These are phyloP conservation scores for Semnornis frantzii DNA, from an alignment of 2,113 vertebrate genomes.

Conservation along the genomic window DNA sequence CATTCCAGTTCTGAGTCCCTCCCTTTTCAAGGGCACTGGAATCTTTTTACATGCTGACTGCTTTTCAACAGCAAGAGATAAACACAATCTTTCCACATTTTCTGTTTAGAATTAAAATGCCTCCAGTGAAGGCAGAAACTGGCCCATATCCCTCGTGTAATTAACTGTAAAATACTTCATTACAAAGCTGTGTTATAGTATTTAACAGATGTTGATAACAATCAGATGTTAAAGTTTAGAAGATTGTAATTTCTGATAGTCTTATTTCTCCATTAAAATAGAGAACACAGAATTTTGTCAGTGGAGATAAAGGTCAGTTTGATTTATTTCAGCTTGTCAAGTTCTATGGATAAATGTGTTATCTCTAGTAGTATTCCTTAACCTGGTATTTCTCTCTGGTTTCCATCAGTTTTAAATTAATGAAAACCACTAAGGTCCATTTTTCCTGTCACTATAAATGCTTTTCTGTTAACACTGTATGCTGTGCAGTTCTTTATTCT, in stretches of 20 bases:
- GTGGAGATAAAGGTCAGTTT: neutral
- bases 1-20: neutral
- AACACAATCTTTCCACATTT: neutral
- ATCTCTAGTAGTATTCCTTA: neutral
- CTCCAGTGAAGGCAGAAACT: neutral
- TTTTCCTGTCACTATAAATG: neutral
- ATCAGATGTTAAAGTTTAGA: neutral
- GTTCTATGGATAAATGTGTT: neutral
- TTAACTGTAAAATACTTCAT: neutral
- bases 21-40: neutral
- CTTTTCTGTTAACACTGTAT: neutral
- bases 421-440: neutral
- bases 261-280: constrained; percentile 11
- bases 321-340: constrained; percentile 18
- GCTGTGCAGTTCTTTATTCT: neutral
- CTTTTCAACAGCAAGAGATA: neutral
- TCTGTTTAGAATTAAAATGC: neutral
- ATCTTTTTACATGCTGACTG: neutral
- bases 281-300: neutral
- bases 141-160: neutral
- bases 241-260: neutral
- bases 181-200: neutral
- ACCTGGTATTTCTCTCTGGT: neutral
- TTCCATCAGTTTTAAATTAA: neutral
- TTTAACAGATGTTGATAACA: neutral